These are phyloP conservation scores for Magallana nippona DNA, from an alignment of 2,888 invertebrate genomes.

Conservation along the genomic window DNA sequence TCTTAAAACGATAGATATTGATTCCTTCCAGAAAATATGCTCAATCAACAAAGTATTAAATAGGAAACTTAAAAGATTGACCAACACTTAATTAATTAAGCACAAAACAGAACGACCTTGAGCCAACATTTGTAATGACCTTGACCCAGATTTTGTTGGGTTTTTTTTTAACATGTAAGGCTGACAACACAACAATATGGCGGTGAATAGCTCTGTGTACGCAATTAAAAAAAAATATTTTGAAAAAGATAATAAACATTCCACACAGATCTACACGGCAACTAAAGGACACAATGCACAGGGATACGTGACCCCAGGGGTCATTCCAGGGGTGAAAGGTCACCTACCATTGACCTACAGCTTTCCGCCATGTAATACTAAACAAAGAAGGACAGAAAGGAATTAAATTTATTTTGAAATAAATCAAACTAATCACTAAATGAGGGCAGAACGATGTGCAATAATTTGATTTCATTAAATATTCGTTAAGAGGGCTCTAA, in stretches of 20 bases:
- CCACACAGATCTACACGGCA: background rate
- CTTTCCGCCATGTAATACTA: slow-evolving; percentile 67
- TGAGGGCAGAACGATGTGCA: background rate
- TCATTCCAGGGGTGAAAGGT: slow-evolving; percentile 44
- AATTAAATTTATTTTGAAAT: background rate
- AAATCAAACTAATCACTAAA: no score
- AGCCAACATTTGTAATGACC: background rate
- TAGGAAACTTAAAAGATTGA: no score
- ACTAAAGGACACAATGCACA: slow-evolving; percentile 32
- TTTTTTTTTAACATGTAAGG: background rate
- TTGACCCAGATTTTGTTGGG: background rate
- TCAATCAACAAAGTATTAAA: no score
- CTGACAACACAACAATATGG: background rate
- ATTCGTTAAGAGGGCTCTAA: no score
- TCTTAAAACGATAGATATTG: no score
- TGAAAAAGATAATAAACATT: slow-evolving; percentile 4
- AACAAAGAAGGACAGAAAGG: slow-evolving; percentile 44
- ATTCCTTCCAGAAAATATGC: no score
- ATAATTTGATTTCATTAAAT: background rate
- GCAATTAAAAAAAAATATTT: slow-evolving; percentile 34
- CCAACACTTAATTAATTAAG: no score
- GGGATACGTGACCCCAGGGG: slow-evolving; percentile 43
- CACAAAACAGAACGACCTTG: background rate
- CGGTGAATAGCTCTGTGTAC: background rate
- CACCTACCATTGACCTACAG: slow-evolving; percentile 65